Base-by-base conservation (phyloP, 2,888 invertebrate species). In the Acleris laterana region DNA sequence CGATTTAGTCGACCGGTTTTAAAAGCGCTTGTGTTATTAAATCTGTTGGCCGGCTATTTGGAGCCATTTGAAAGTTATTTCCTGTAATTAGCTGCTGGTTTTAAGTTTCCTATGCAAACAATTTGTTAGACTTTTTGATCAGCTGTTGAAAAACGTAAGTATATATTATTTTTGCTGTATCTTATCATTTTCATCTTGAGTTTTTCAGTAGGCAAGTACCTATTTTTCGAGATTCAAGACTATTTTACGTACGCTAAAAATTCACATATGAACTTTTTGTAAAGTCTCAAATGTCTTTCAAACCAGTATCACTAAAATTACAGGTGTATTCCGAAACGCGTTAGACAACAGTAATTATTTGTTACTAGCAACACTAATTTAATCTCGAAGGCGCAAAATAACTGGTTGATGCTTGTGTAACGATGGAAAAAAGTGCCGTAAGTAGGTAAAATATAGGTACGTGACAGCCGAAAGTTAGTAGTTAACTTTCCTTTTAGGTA, bases 401-500 rank as follows among this genome's bases (percentile, higher is more conserved):
- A 65, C 65, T 28, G 20, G 49, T 61, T 56, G 9, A 44, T 28
- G 49, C 50, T 61, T 56, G 49, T 49, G 28, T 38, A 60, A 9
- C 46, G 49, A 59, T 44, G n/a, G 57, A 22, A 42, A 38, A 28
- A 55, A 55, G 3, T 7, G 13, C 25, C 44, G 44, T 42, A 22
- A 57, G 57, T 46, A n/a, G 22, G 55, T 38, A 19, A 13, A 22
- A 44, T 42, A 56, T 51, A 32, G 32, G 11, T 17, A 16, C 44
- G 25, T 42, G 44, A n/a, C 20, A 17, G 11, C 58, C 32, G 65
- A 65, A 65, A 65, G 55, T 65, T 25, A 57, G 44, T 56, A 48
- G 38, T 50, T 49, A 32, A 61, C 65, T 65, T 65, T 65, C 65
- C 55, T 65, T 65, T 65, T 49, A 20, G 13, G 13, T 38, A 13